Conservation (phyloP, 2,888 invertebrate genomes). For the Synergus gifuensis region DNA sequence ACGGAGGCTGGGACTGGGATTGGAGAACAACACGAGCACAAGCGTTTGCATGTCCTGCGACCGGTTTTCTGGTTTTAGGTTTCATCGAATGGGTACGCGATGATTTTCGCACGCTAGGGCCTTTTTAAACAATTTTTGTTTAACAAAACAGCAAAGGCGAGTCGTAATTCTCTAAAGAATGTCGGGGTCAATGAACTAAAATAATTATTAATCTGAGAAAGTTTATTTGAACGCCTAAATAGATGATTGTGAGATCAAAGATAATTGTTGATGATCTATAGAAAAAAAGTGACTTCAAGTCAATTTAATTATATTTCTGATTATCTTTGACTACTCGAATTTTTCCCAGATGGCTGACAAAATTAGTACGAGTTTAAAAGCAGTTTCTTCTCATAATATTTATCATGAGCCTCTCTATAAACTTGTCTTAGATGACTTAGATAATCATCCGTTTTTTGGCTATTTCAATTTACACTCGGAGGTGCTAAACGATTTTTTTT, state of each 20-base stretch:
- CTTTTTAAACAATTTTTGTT: slow-evolving; percentile 32
- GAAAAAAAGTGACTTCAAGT: too few species aligned
- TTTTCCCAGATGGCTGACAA: slow-evolving; percentile 49
- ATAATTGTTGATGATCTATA: too few species aligned
- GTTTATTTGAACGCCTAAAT: too few species aligned
- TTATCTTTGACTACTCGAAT: neutral
- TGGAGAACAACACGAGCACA: slow-evolving; percentile 30
- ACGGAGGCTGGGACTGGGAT: slow-evolving; percentile 1
- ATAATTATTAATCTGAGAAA: too few species aligned
- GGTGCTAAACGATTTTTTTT: slow-evolving; percentile 12
- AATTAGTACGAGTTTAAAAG: slow-evolving; percentile 57
- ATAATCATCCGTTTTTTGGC: slow-evolving; percentile 49
- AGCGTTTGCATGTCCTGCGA: slow-evolving; percentile 43
- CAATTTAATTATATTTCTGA: too few species aligned
- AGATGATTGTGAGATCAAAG: too few species aligned
- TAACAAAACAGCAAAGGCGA: slow-evolving; percentile 11
- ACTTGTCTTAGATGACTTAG: slow-evolving; percentile 57
- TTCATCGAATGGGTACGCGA: slow-evolving; percentile 36
- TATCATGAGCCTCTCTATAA: neutral
- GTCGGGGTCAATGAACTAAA: neutral
- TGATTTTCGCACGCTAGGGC: slow-evolving; percentile 27
- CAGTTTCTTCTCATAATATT: slow-evolving; percentile 1
- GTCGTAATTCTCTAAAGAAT: neutral
- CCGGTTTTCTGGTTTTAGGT: slow-evolving; percentile 48
- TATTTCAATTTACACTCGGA: slow-evolving; percentile 1